Base-by-base conservation (phyloP, 2,797 vertebrate genomes). In the Poeciliopsis paucimaculata region DNA sequence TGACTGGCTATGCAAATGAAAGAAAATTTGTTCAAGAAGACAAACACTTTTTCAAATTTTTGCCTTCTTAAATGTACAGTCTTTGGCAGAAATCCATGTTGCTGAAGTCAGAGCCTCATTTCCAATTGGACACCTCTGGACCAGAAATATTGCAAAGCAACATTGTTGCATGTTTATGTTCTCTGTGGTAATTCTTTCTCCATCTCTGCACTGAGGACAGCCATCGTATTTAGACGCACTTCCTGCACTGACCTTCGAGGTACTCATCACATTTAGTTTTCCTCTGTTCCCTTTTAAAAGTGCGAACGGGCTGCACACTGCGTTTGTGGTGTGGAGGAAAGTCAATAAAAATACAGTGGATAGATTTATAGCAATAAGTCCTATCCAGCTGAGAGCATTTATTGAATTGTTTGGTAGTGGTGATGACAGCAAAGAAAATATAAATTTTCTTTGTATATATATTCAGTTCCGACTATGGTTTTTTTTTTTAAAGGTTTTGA, bases 371-470 rank as follows among this genome's bases (percentile, higher is more conserved):
- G 85, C 84, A 74, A 81, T 80, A 86, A 72, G 87, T 80, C 87
- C 51, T 81, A 87, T 95, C 88, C 86, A 88, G 64, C 83, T 87
- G 87, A 91, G 89, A 87, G 90, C 34, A 53, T 76, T 46, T 82
- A 90, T 82, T 91, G 86, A 84, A 85, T 82, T 81, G 86, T 83
- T 92, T 91, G 88, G 43, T 92, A 90, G 89, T 46, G 87, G 89
- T 94, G 92, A 94, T 90, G 85, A 80, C 89, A 87, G 85, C 73
- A 73, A 85, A 86, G 92, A 95, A 86, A 26, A 23, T 23, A 66
- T 68, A 83, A 55, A 91, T 15, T 46, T 46, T 46, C 13, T 46
- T 46, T 46, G 90, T 87, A 93, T 89, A 95, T 95, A 95, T 92
- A 93, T 93, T 85, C 84, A 80, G 82, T 18, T 2, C 85, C 78